Evolutionary conservation across 2,113 vertebrate genomes (phyloP), one percentile per base, ranked within the genome.

Genomic region (Hiodon tergisus): DNA sequence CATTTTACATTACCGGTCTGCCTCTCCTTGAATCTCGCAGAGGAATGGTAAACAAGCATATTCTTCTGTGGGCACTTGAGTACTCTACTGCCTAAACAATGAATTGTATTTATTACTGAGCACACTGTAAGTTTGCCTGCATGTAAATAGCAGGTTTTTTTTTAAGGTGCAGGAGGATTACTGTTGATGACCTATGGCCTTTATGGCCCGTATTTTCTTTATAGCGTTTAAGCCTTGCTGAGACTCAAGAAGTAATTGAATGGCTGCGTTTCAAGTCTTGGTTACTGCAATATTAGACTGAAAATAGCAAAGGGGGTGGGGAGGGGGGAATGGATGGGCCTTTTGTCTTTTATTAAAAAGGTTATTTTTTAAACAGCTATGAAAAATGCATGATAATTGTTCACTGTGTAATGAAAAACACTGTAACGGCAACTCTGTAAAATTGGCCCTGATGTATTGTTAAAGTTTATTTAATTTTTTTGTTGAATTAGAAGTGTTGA

Each of bases 1-100:
- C 90, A 90, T 81, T 81, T 85, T 86, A 80, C 79, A 89, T 90
- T 89, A 89, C 75, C 79, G 76, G 75, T 80, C 71, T 80, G 75
- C 77, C 67, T 57, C 61, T 67, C 46, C 75, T 74, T 72, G 47
- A 60, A 69, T 57, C 57, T 31, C 10, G 1, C 51, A 58, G 69
- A 53, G 54, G 50, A 63, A 78, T 73, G 67, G 78, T 76, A 83
- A 85, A 86, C 60, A 80, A 71, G 51, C n/a, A 16, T 52, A 53
- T 59, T 52, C 71, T 62, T 76, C 73, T 69, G 58, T 70, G 75
- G 55, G 59, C 72, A 76, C 65, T 78, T 63, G 58, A 61, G 50
- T 68, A 13, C 73, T 67, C 63, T 70, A 55, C 65, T 61, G 47
- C 65, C 46, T 7, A 73, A 67, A 78, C 16, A 69, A 67, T 69